These are phyloP conservation scores for Schizopygopsis malacanthus DNA, from an alignment of 2,797 vertebrate genomes.

Conservation along the genomic window DNA sequence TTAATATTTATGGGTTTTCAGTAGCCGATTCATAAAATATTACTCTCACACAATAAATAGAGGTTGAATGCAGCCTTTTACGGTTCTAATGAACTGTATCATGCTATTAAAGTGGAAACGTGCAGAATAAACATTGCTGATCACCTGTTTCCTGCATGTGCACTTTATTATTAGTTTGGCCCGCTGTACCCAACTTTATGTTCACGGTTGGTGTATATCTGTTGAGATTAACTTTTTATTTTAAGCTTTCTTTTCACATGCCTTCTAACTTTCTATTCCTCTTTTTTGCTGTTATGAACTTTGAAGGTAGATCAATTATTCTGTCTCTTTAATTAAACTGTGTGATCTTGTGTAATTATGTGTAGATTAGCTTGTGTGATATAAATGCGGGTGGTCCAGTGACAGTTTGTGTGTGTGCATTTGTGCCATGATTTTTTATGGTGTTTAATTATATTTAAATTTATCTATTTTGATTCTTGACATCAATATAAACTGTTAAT, in stretches of 20 bases:
- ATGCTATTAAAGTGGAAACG: neutral
- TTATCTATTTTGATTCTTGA: neutral
- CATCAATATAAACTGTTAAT: neutral
- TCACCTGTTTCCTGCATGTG: neutral
- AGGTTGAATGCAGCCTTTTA: neutral
- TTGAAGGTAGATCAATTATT: neutral
- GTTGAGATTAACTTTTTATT: neutral
- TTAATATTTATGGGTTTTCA: neutral
- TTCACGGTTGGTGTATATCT: neutral
- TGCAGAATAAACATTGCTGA: neutral
- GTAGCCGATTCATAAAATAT: neutral
- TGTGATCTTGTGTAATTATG: constrained; percentile 2
- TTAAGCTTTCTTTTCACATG: neutral
- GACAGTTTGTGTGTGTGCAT: neutral
- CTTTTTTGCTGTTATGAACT: constrained; percentile 6
- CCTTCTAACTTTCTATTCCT: constrained; percentile 36
- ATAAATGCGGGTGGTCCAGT: constrained; percentile 5
- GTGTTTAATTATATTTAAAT: neutral
- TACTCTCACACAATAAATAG: neutral
- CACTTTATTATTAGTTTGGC: neutral
- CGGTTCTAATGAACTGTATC: neutral
- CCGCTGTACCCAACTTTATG: neutral
- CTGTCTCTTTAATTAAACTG: constrained; percentile 5
- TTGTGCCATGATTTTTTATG: constrained; percentile 2
- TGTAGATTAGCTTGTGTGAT: constrained; percentile 4